Conservation (phyloP, 1,140 invertebrate genomes). For the Leucophenga varia region DNA sequence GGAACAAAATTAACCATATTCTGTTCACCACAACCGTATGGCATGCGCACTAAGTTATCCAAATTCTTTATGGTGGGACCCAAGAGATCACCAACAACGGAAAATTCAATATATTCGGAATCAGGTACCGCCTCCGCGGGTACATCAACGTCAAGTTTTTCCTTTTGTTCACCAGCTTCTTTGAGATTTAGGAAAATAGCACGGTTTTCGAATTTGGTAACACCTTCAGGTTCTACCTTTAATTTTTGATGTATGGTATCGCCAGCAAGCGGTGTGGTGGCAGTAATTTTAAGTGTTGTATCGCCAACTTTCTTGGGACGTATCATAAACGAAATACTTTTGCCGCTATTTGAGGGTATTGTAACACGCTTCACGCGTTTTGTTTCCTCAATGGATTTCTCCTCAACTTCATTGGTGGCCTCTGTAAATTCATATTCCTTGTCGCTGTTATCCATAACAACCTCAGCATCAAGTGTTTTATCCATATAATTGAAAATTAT, state of each 20-base stretch:
- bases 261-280: slow-evolving; percentile 67
- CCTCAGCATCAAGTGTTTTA: slow-evolving; percentile 74
- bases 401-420: slow-evolving; percentile 59
- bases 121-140: slow-evolving; percentile 71
- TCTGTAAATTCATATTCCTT: slow-evolving; percentile 78
- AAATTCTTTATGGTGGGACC: slow-evolving; percentile 77
- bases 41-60: slow-evolving; percentile 76
- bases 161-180: slow-evolving; percentile 55
- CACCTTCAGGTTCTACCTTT: slow-evolving; percentile 77
- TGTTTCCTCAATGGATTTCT: slow-evolving; percentile 61
- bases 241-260: slow-evolving; percentile 73
- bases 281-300: slow-evolving; percentile 74
- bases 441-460: slow-evolving; percentile 80
- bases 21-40: slow-evolving; percentile 92
- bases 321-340: slow-evolving; percentile 80
- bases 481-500: slow-evolving; percentile 57
- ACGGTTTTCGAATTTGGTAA: slow-evolving; percentile 75
- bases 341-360: slow-evolving; percentile 69
- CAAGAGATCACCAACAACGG: slow-evolving; percentile 74
- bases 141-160: slow-evolving; percentile 67
- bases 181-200: slow-evolving; percentile 75
- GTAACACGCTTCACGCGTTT: slow-evolving; percentile 66
- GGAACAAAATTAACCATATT: slow-evolving; percentile 94
- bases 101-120: slow-evolving; percentile 72
- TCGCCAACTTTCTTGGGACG: slow-evolving; percentile 72